Conservation (phyloP, 2,888 invertebrate genomes). For the Helicoverpa assulta region DNA sequence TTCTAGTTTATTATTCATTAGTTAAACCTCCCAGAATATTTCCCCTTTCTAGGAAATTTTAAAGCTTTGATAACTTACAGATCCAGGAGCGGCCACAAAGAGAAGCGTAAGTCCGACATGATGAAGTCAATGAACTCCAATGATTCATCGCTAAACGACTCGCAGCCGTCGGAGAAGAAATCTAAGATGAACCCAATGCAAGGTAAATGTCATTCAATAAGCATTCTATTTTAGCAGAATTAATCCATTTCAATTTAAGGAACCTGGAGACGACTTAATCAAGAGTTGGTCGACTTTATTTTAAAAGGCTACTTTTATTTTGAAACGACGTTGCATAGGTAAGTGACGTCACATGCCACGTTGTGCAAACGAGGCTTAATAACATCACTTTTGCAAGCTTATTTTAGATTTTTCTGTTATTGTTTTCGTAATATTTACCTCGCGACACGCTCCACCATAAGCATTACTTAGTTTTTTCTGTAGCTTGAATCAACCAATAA, state of each 20-base stretch:
- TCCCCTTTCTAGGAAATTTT: background rate
- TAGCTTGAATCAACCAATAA: too few species aligned
- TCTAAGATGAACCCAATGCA: slow-evolving; percentile 86
- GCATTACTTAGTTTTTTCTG: too few species aligned
- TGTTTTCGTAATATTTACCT: too few species aligned
- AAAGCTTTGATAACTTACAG: slow-evolving; percentile 76
- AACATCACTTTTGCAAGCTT: too few species aligned
- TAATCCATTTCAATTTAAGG: background rate
- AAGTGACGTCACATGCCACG: too few species aligned
- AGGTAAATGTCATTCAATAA: slow-evolving; percentile 71
- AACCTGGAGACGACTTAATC: background rate
- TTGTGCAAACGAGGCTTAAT: too few species aligned
- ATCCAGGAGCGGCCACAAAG: slow-evolving; percentile 91
- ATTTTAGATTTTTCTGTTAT: too few species aligned
- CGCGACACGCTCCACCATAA: too few species aligned
- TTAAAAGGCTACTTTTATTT: background rate
- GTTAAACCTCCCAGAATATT: too few species aligned
- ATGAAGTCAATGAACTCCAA: slow-evolving; percentile 82
- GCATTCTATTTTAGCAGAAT: background rate
- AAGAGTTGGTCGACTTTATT: too few species aligned
- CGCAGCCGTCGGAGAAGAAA: slow-evolving; percentile 85
- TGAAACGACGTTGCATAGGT: background rate
- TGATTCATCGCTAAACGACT: slow-evolving; percentile 80
- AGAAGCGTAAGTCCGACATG: slow-evolving; percentile 89
- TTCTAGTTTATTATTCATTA: too few species aligned